Percentiles rank a stretch among this genome's conserved stretches.
phyloP scores from a whole-genome alignment of 2,797 vertebrate species.

The Lepilemur septentrionalis region DNA sequence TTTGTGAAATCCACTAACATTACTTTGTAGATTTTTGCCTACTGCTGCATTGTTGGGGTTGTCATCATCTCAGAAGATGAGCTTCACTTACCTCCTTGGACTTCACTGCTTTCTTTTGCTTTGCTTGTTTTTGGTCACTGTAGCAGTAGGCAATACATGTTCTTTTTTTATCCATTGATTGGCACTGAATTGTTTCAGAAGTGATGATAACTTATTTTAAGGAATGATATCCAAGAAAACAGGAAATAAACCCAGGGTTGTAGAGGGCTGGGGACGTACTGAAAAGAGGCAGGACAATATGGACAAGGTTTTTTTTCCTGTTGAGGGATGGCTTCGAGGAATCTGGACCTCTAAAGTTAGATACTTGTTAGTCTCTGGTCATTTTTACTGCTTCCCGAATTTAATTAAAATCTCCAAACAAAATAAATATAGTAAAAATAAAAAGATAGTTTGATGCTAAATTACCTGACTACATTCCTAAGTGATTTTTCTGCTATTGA shows the following conservation, averaged over 20 bases:
- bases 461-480: neutral
- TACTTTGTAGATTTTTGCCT: neutral
- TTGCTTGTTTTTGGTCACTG: neutral
- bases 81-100: neutral
- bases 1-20: neutral
- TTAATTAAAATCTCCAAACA: neutral
- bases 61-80: neutral
- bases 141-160: neutral
- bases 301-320: neutral
- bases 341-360: neutral
- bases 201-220: neutral
- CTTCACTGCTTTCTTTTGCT: neutral
- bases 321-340: neutral
- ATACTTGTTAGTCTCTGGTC: neutral
- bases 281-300: neutral
- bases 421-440: neutral
- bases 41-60: rapidly evolving
- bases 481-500: neutral
- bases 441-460: neutral
- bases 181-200: neutral
- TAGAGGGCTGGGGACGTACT: neutral
- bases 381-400: neutral
- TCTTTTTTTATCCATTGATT: neutral
- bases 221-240: neutral
- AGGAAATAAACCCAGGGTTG: neutral